Evolutionary conservation across 2,113 vertebrate species (phyloP).

Genomic region (Cepphus grylle): DNA sequence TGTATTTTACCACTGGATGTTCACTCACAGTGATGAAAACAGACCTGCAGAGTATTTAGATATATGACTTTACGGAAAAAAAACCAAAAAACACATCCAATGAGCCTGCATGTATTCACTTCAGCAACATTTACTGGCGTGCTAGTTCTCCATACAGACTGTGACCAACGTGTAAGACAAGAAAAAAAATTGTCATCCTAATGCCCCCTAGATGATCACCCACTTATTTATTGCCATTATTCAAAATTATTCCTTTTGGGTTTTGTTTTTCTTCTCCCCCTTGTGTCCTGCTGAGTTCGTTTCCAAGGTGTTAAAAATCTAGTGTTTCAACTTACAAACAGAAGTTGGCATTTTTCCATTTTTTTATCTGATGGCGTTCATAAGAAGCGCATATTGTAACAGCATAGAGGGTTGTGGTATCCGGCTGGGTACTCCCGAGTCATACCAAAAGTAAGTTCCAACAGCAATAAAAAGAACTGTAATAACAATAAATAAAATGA

Average conservation of each 20-base stretch:
- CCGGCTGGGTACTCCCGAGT: background rate
- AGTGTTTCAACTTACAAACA: background rate
- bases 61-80: background rate
- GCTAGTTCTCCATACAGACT: background rate
- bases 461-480: background rate
- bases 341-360: background rate
- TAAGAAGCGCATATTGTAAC: background rate
- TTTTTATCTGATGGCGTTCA: background rate
- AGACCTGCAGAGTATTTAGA: background rate
- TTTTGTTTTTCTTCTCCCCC: accelerated
- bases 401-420: background rate
- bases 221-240: background rate
- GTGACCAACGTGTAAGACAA: background rate
- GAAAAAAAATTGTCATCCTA: background rate
- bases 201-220: background rate
- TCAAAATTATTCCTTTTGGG: background rate
- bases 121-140: background rate
- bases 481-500: background rate
- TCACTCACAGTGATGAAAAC: background rate
- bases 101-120: background rate
- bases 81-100: background rate
- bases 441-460: background rate
- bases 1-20: background rate
- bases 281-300: background rate
- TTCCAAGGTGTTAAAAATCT: background rate